Conservation (phyloP, 2,888 invertebrate species). For the Drosophila bunnanda region DNA sequence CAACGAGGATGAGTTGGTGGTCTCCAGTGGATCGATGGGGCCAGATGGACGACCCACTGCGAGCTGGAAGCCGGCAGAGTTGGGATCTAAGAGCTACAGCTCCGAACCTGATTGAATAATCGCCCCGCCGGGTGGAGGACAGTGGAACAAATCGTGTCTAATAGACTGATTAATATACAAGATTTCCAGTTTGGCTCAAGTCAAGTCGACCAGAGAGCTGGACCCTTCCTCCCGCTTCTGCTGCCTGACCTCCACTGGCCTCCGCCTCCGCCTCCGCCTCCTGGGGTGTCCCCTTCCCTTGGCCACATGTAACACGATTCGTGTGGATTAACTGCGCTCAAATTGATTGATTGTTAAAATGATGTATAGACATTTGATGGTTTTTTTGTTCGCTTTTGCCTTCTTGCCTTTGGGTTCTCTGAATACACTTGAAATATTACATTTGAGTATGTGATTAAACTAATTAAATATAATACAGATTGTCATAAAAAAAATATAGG, state of each 20-base stretch:
- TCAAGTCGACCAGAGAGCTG: slow-evolving; percentile 51
- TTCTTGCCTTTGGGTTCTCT: slow-evolving; percentile 24
- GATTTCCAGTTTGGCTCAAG: slow-evolving; percentile 66
- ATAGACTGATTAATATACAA: slow-evolving; percentile 81
- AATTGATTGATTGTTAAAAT: slow-evolving; percentile 83
- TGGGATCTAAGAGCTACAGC: slow-evolving; percentile 3
- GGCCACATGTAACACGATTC: slow-evolving; percentile 76
- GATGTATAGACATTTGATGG: slow-evolving; percentile 80
- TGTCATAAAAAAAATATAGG: no score
- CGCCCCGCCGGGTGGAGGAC: slow-evolving; percentile 56
- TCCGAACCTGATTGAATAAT: slow-evolving; percentile 72
- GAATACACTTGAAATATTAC: background rate
- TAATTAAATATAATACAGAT: no score
- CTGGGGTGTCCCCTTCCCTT: slow-evolving; percentile 1
- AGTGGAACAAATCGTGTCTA: slow-evolving; percentile 79
- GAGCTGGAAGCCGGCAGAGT: slow-evolving; percentile 20
- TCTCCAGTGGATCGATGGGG: slow-evolving; percentile 17
- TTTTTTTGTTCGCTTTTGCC: slow-evolving; percentile 37
- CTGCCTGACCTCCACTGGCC: background rate
- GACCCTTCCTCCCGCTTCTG: slow-evolving; percentile 4
- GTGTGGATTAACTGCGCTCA: slow-evolving; percentile 81
- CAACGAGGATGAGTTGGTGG: slow-evolving; percentile 2
- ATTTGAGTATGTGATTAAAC: background rate
- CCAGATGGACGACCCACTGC: slow-evolving; percentile 58
- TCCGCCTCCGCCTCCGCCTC: background rate